Base-by-base conservation (phyloP, 2,797 vertebrate species). In the Argya squamiceps region DNA sequence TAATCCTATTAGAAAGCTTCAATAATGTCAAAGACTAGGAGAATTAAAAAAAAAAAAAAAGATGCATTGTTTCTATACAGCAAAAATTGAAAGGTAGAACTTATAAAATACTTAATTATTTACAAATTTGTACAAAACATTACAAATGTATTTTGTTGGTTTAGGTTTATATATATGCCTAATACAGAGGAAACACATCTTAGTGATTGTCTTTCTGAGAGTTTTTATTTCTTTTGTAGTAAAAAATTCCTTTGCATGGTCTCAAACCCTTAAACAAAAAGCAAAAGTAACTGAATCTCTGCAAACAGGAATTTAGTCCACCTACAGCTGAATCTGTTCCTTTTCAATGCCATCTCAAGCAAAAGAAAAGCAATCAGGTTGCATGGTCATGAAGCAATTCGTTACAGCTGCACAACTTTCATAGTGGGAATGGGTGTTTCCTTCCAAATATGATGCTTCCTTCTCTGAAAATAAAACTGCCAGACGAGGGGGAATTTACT, bases 341-440 rank as follows among this genome's bases (percentile, higher is more conserved):
- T 90, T 64, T 90, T 79, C 74, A 85, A 39, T 44, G 60, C 36
- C 65, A 56, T 73, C 43, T 78, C 30, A 76, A 59, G 67, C 41
- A 91, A 84, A 81, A 88, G n/a, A 10, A 74, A 75, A 90, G 27
- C 84, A 86, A 88, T 90, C 80, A 60, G 83, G 64, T 88, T 89
- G 94, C 95, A 90, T 1, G n/a, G 84, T 93, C 43, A 77, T 85
- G 65, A 68, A 92, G 76, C 41, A 88, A 89, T 86, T 93, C 1
- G 41, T 94, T 92, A 67, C 81, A 95, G 90, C 47, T 93, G 63
- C 60, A 60, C 55, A 67, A 44, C 32, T 90, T 84, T 2, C 70
- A 30, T 24, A 84, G 32, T 32, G 32, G 37, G 17, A 92, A 68
- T 79, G 74, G 34, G 11, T 56, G 14, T 56, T 93, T 84, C 46